Percentiles rank a stretch among this genome's conserved stretches.
phyloP scores from a whole-genome alignment of 2,797 vertebrate genomes.

The Synanceia verrucosa region DNA sequence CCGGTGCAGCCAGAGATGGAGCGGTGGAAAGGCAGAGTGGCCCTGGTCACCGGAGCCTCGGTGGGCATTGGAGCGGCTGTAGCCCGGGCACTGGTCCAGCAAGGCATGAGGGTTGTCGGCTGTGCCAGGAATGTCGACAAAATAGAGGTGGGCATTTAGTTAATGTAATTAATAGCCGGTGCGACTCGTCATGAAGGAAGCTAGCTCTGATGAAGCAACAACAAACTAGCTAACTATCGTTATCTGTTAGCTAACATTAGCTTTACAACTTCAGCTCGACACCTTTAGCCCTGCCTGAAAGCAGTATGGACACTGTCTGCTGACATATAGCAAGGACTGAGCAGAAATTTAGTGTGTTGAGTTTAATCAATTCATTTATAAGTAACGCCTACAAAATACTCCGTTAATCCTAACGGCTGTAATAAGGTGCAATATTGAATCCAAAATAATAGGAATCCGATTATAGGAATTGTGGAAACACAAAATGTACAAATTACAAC shows the following conservation, averaged over 20 bases:
- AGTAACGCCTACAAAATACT: too few species aligned
- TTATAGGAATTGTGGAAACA: not conserved
- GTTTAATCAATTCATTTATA: too few species aligned
- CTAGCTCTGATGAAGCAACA: slow-evolving; percentile 32
- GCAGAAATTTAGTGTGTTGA: too few species aligned
- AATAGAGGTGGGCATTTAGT: slow-evolving; percentile 87
- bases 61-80: slow-evolving; percentile 94
- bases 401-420: not conserved
- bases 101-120: slow-evolving; percentile 94
- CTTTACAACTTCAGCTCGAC: slow-evolving; percentile 42
- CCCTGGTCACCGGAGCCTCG: slow-evolving; percentile 94
- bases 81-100: slow-evolving; percentile 91
- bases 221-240: slow-evolving; percentile 53
- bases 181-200: slow-evolving; percentile 1
- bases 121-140: slow-evolving; percentile 93
- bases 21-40: slow-evolving; percentile 93
- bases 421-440: not conserved
- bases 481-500: not conserved
- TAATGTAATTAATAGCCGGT: not conserved
- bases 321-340: too few species aligned
- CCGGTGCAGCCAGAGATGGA: slow-evolving; percentile 82
- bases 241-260: slow-evolving; percentile 67
- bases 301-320: too few species aligned
- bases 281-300: slow-evolving; percentile 27
- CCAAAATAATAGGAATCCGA: too few species aligned